Evolutionary conservation across 2,888 invertebrate genomes (phyloP).

Genomic region (Octodonta nipae): DNA sequence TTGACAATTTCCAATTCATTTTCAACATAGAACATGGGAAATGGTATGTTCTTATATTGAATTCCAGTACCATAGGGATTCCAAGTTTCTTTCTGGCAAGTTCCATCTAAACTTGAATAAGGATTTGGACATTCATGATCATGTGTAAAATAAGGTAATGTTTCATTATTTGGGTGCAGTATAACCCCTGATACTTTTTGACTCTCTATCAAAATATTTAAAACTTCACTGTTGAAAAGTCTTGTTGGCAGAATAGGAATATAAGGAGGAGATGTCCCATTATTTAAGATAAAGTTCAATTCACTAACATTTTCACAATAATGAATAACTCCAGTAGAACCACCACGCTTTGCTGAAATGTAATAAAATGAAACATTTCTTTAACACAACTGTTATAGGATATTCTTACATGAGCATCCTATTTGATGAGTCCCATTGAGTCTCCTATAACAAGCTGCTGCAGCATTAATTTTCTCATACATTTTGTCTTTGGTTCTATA

Average conservation of each 20-base stretch:
- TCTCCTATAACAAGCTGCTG: conserved; percentile 71
- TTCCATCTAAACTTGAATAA: conserved; percentile 41
- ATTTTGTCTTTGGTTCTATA: conserved; percentile 66
- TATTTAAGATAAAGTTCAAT: conserved; percentile 56
- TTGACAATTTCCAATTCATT: conserved; percentile 48
- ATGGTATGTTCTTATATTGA: conserved; percentile 67
- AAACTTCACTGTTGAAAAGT: conserved; percentile 42
- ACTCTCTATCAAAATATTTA: conserved; percentile 40
- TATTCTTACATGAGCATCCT: conserved; percentile 79
- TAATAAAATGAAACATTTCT: conserved; percentile 1
- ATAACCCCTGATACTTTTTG: conserved; percentile 53
- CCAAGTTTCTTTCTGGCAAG: conserved; percentile 46
- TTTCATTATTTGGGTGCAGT: conserved; percentile 39
- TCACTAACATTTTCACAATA: conserved; percentile 52
- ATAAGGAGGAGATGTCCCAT: conserved; percentile 68
- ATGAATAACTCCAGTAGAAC: conserved; percentile 76
- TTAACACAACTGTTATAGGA: neutral
- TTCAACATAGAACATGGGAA: conserved; percentile 69
- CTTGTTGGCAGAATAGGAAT: conserved; percentile 57
- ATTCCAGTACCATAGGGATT: conserved; percentile 67
- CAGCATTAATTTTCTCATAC: conserved; percentile 59
- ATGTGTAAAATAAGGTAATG: conserved; percentile 36
- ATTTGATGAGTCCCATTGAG: conserved; percentile 90
- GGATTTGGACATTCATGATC: conserved; percentile 77
- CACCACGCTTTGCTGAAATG: conserved; percentile 51